Evolutionary conservation across 1,140 invertebrate genomes (phyloP).

Genomic region (Leptonema lineaticorne): DNA sequence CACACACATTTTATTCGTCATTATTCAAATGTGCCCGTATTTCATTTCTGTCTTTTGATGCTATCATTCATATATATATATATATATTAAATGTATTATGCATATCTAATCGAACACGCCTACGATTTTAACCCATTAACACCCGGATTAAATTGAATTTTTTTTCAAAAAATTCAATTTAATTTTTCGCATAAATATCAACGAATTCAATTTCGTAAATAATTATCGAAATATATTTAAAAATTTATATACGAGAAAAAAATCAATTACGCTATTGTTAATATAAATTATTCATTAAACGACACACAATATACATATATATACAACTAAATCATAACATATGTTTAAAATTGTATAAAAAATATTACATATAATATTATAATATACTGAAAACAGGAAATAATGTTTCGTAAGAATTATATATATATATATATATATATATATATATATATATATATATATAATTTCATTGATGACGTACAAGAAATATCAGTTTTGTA

Average conservation of each 20-base stretch:
- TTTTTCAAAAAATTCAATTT: no score
- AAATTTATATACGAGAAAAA: no score
- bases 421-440: no score
- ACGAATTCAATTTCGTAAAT: no score
- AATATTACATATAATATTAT: constrained; percentile 6
- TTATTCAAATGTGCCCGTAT: constrained; percentile 6
- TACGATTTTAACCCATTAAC: constrained; percentile 9
- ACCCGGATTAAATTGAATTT: not conserved
- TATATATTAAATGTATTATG: not conserved
- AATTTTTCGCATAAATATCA: no score
- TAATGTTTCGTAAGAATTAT: not conserved
- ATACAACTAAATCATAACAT: no score
- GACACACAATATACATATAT: no score
- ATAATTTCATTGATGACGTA: constrained; percentile 1
- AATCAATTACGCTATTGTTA: no score
- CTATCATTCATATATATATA: not conserved
- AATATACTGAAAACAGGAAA: constrained; percentile 12
- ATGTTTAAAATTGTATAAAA: no score
- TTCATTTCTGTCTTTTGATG: not conserved
- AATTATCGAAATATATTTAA: no score
- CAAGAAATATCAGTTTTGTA: not conserved
- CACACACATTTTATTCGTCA: not conserved
- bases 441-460: no score
- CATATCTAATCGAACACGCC: constrained; percentile 4
- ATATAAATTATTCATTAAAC: no score